Conservation (phyloP, 2,113 vertebrate species). For the Gopherus flavomarginatus region DNA sequence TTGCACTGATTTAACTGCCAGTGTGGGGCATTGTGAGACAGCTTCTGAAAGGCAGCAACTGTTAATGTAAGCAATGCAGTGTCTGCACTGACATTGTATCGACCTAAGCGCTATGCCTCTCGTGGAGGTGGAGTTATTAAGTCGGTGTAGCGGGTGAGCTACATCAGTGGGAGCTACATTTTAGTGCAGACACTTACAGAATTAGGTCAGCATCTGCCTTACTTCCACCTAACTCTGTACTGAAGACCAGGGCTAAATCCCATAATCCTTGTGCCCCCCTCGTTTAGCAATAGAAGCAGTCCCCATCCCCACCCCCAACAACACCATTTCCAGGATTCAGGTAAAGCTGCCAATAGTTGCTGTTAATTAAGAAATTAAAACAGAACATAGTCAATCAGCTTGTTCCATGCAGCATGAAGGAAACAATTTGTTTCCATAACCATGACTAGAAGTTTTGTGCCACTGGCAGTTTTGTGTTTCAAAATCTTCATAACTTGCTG, state of each 20-base stretch:
- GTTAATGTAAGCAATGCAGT: neutral
- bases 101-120: neutral
- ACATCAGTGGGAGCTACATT: neutral
- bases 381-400: neutral
- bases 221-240: neutral
- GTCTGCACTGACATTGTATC: neutral
- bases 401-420: neutral
- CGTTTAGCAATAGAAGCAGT: neutral
- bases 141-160: neutral
- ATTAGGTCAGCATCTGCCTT: neutral
- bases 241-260: neutral
- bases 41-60: neutral
- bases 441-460: neutral
- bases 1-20: neutral
- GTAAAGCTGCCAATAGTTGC: conserved; percentile 5
- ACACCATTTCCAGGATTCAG: neutral
- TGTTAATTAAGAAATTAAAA: neutral
- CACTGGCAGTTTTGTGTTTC: neutral
- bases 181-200: neutral
- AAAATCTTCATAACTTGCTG: neutral
- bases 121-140: neutral
- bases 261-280: neutral
- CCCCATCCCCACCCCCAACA: neutral
- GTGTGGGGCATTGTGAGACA: neutral
- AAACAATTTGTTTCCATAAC: neutral